Evolutionary conservation across 2,113 vertebrate species (phyloP), one percentile per base, ranked within the genome.

Genomic region (Bos javanicus): DNA sequence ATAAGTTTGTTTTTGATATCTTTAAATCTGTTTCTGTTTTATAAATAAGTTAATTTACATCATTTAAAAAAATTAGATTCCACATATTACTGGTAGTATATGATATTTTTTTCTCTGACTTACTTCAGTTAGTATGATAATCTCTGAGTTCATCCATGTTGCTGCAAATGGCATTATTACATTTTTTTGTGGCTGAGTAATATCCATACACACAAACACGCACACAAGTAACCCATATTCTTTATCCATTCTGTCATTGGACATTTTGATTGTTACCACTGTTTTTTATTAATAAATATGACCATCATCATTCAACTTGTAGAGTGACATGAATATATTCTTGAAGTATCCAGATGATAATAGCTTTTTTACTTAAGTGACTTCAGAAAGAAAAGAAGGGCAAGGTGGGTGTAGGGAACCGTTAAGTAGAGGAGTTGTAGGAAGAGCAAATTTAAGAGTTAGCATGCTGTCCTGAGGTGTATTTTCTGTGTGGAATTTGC

Each of bases 221-320:
- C 9, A 36, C 19, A 13, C 21, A 74, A 12, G 39, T 25, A 74
- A 74, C 1, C 4, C 28, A 50, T 81, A 17, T 81, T 80, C 46
- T 48, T 80, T 50, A 80, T 48, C 43, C 15, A 30, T 19, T 33
- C 16, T 33, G 46, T 81, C 28, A 48, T 16, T 50, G 46, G 78
- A 81, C 46, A 81, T 50, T 50, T 81, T 33, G 78, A 30, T 81
- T 81, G 46, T 48, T 95, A 19, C 52, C 39, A 62, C n/a, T 71
- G 7, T 25, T 89, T 96, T 94, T 80, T 71, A 57, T 91, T 56
- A 91, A 89, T 92, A 81, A 89, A 30, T 89, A 25, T 90, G n/a
- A 57, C 15, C 15, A 54, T 52, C 71, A 43, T 88, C 17, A 54
- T 93, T 96, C 50, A 80, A 62, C 30, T 43, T 95, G 30, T 87